Base-by-base conservation (phyloP, 2,797 vertebrate species). In the Sebastes vulpes region DNA sequence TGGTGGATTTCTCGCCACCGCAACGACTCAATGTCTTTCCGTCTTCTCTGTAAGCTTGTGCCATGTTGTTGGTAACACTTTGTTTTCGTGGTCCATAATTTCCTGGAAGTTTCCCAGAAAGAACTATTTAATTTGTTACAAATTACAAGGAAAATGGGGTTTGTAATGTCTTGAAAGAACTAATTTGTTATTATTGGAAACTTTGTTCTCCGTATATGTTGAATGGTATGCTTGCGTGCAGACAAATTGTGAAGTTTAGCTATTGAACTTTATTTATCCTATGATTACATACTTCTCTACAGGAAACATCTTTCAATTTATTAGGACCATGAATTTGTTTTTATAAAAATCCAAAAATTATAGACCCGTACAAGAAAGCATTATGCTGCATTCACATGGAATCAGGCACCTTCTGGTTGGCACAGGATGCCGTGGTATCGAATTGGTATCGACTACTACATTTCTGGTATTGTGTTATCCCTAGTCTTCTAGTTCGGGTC, bases 31-130 rank as follows among this genome's bases (percentile, higher is more conserved):
- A 12, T 68, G 57, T 72, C 26, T 46, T 31, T 32, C 23, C 23
- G 5, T 72, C 32, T 67, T 57, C 46, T 38, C 21, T 67, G 6
- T 9, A 4, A 69, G 38, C 54, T 57, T 75, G 16, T 68, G 46
- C 11, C 63, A 48, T 56, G 31, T 60, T 65, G 32, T 56, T 38
- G 11, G 14, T 58, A 70, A 65, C 16, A 65, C 65, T 75, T 75
- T 5, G 25, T 18, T 59, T 28, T 14, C 35, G 28, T 32, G 23
- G 10, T 50, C 10, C 4, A 18, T 61, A 5, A 77, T 72, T 56
- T 71, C 26, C 48, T 18, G 3, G 3, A 16, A 42, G 2, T 21
- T 54, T 70, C 20, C 38, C 50, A 31, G 32, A 28, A 65, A 56
- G 4, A 67, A 31, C n/a, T 2, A 4, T 26, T 4, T 23, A 38